Percentiles rank a stretch among this genome's conserved stretches.
phyloP scores from a whole-genome alignment of 2,797 vertebrate genomes.

The Labroides dimidiatus region DNA sequence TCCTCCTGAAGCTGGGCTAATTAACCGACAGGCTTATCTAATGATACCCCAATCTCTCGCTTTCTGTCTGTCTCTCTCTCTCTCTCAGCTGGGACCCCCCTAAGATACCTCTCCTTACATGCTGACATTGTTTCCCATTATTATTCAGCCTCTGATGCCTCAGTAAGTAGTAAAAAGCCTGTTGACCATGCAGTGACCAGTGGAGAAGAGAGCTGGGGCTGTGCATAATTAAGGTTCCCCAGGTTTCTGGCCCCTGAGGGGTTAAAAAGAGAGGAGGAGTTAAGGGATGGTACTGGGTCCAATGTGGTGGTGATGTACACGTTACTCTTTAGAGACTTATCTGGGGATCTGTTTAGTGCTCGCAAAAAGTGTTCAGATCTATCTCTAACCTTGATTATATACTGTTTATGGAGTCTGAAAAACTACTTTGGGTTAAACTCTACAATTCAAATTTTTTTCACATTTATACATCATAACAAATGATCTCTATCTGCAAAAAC shows the following conservation, averaged over 20 bases:
- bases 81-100: conserved; percentile 52
- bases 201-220: conserved; percentile 78
- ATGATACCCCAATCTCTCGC: conserved; percentile 81
- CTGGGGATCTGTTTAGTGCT: background rate
- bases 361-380: no score
- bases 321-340: conserved; percentile 41
- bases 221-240: conserved; percentile 95
- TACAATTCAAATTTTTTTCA: no score
- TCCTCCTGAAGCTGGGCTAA: conserved; percentile 79
- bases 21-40: conserved; percentile 85
- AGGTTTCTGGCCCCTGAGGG: conserved; percentile 86
- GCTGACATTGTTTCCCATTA: conserved; percentile 88
- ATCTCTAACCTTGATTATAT: no score
- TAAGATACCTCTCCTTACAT: conserved; percentile 62
- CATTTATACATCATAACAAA: no score
- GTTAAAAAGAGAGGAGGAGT: conserved; percentile 70
- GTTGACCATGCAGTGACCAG: conserved; percentile 90
- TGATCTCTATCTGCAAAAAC: no score
- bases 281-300: conserved; percentile 39
- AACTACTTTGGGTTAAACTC: no score
- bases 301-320: conserved; percentile 34
- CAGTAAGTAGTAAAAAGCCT: conserved; percentile 88
- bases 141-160: conserved; percentile 88
- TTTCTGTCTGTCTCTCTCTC: conserved; percentile 66
- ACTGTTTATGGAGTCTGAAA: no score